Evolutionary conservation across 1,140 invertebrate genomes (phyloP).

Genomic region (Drosophila repletoides): DNA sequence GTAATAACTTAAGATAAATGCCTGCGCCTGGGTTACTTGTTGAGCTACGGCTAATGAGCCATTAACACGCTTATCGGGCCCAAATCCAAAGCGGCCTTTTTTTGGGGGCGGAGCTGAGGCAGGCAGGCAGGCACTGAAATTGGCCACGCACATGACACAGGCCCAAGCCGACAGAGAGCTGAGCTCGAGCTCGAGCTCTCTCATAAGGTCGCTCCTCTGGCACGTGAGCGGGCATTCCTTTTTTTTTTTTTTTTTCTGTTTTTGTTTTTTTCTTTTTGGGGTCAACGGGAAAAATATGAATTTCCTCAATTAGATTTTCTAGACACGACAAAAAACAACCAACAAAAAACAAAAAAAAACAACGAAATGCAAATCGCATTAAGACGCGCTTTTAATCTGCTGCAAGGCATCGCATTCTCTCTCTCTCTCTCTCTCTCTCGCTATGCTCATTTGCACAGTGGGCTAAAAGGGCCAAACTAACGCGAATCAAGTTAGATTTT

Average conservation of each 20-base stretch:
- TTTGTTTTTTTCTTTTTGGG: conserved; percentile 1
- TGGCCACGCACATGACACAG: conserved; percentile 56
- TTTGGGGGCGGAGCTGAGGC: conserved; percentile 1
- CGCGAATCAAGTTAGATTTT: no score
- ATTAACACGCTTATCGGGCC: conserved; percentile 69
- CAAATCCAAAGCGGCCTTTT: conserved; percentile 1
- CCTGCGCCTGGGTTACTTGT: conserved; percentile 23
- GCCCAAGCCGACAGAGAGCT: no score
- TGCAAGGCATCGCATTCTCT: conserved; percentile 47
- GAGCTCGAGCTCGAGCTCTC: no score
- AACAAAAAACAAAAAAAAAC: conserved; percentile 36
- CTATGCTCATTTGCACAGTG: no score
- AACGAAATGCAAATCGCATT: conserved; percentile 67
- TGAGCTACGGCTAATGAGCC: conserved; percentile 53
- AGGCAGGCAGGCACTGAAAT: conserved; percentile 19
- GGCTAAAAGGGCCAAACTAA: no score
- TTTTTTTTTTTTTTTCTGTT: background rate
- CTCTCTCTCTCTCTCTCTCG: background rate
- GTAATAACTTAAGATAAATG: conserved; percentile 40
- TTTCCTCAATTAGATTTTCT: conserved; percentile 69
- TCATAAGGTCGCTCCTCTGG: conserved; percentile 3
- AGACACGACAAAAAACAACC: conserved; percentile 18
- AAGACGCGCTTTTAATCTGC: conserved; percentile 63
- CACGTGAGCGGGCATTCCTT: conserved; percentile 19
- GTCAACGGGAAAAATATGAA: conserved; percentile 47